These are phyloP conservation scores for Anser brachyrhynchus DNA, from an alignment of 2,113 vertebrate genomes.

Conservation along the genomic window DNA sequence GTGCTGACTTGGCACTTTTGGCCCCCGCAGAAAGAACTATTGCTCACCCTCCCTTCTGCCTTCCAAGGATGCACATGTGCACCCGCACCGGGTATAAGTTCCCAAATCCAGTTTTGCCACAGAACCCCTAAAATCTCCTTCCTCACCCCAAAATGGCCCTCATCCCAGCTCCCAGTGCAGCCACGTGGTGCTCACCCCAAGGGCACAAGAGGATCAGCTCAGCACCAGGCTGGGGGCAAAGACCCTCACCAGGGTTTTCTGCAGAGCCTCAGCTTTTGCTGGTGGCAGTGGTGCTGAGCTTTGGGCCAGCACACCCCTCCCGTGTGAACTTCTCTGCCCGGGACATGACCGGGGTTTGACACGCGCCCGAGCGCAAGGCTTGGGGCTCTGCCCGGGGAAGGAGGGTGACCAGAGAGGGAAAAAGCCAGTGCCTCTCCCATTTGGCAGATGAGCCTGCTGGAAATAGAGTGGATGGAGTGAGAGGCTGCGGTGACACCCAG, in stretches of 20 bases:
- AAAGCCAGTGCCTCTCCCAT: neutral
- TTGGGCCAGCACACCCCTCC: neutral
- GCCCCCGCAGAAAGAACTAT: neutral
- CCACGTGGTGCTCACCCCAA: neutral
- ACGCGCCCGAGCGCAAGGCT: neutral
- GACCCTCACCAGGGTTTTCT: neutral
- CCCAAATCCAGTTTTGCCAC: neutral
- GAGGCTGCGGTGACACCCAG: neutral
- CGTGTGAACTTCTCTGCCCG: fast-evolving
- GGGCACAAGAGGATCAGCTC: neutral
- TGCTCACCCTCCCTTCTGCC: neutral
- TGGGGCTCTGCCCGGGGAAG: slow-evolving; percentile 19
- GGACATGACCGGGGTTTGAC: neutral
- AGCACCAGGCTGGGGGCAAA: neutral
- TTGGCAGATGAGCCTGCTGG: neutral
- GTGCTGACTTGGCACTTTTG: slow-evolving; percentile 69
- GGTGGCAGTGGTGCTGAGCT: neutral
- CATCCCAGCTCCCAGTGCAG: neutral
- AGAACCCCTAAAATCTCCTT: neutral
- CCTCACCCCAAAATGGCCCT: neutral
- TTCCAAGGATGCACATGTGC: neutral
- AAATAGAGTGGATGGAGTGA: neutral
- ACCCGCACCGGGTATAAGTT: neutral
- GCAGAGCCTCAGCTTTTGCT: neutral
- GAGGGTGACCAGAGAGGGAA: slow-evolving; percentile 9